These are phyloP conservation scores for Apolygus lucorum DNA, from an alignment of 1,140 invertebrate species.

Conservation along the genomic window DNA sequence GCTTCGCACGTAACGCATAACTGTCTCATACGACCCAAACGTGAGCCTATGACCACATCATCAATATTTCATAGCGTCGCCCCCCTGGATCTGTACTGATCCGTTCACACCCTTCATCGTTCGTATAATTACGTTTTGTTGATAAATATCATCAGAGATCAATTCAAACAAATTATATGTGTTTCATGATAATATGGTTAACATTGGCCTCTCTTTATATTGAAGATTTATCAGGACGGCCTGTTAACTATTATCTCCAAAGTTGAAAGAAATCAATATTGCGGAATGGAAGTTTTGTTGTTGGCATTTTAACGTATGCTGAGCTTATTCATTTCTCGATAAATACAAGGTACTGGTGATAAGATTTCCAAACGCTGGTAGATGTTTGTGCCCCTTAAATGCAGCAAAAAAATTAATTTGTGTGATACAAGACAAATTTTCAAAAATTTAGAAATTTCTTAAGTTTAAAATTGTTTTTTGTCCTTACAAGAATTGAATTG, in stretches of 20 bases:
- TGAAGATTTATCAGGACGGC: background rate
- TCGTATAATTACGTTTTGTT: background rate
- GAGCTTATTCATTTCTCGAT: too few relatives aligned
- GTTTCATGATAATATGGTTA: background rate
- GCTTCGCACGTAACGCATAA: slow-evolving; percentile 9
- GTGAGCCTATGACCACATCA: slow-evolving; percentile 14
- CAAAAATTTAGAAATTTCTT: too few relatives aligned
- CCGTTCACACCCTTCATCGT: background rate
- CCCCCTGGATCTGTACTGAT: background rate
- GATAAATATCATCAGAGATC: background rate
- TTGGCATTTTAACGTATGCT: too few relatives aligned
- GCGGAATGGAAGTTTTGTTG: too few relatives aligned
- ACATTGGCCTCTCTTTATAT: background rate
- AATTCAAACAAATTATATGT: background rate
- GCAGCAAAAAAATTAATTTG: too few relatives aligned
- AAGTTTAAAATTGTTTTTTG: too few relatives aligned
- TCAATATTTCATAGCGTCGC: slow-evolving; percentile 9
- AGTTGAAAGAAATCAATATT: background rate
- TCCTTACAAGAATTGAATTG: too few relatives aligned
- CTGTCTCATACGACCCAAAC: slow-evolving; percentile 9
- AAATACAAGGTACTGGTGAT: too few relatives aligned
- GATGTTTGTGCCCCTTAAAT: too few relatives aligned
- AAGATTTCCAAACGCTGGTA: too few relatives aligned
- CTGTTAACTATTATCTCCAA: too few relatives aligned
- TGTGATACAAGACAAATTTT: too few relatives aligned